Evolutionary conservation across 2,113 vertebrate genomes (phyloP).

Genomic region (Dipodomys ordii): DNA sequence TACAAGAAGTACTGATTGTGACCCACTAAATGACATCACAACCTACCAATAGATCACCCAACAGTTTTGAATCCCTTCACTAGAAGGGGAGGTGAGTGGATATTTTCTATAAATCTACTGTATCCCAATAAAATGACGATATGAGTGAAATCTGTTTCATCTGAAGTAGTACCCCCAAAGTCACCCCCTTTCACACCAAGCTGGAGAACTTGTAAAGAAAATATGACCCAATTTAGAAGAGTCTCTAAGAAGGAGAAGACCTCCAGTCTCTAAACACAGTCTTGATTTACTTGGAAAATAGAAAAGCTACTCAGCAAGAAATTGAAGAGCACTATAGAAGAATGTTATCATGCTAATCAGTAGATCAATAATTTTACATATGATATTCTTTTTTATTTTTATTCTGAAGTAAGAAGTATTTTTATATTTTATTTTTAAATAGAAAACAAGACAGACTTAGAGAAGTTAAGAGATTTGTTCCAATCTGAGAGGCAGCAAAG

Average conservation of each 20-base stretch:
- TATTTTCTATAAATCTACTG: background rate
- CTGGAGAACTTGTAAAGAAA: background rate
- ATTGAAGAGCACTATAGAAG: background rate
- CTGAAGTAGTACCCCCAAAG: too few species aligned
- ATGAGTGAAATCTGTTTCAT: background rate
- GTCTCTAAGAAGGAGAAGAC: background rate
- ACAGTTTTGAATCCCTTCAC: background rate
- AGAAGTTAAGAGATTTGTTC: background rate
- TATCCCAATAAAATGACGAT: background rate
- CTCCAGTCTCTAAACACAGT: background rate
- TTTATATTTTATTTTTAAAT: slow-evolving; percentile 1
- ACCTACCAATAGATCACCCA: background rate
- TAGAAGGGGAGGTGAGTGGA: background rate
- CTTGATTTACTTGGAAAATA: slow-evolving; percentile 25
- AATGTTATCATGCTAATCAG: background rate
- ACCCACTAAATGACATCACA: background rate
- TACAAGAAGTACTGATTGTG: background rate
- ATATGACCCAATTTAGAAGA: background rate
- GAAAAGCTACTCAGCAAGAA: background rate
- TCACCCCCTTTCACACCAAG: background rate
- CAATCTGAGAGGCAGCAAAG: background rate
- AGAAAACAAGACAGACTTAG: background rate
- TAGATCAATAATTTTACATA: background rate
- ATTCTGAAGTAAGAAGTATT: background rate
- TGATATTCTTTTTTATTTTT: background rate